Evolutionary conservation across 1,140 invertebrate genomes (phyloP).

Genomic region (Drosophila orosa): DNA sequence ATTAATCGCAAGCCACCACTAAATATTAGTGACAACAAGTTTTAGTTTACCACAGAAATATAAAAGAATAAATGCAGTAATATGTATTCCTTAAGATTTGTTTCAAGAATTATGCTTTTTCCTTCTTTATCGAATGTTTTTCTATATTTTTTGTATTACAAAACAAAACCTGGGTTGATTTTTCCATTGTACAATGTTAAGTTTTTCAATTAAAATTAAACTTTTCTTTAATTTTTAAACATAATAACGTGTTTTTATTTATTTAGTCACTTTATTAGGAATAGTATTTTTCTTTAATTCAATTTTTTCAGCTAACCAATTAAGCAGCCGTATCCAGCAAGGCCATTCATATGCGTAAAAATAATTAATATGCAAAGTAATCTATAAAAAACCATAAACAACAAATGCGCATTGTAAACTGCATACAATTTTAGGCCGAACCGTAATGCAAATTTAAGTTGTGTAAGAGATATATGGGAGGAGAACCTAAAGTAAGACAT

Average conservation of each 20-base stretch:
- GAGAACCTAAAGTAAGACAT: constrained; percentile 37
- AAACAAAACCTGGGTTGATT: not conserved
- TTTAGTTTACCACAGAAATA: constrained; percentile 33
- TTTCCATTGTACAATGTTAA: constrained; percentile 34
- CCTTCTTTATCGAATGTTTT: constrained; percentile 2
- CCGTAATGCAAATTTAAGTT: constrained; percentile 50
- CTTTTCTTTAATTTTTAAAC: constrained; percentile 15
- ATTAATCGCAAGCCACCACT: constrained; percentile 76
- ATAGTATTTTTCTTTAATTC: not conserved
- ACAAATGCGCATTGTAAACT: constrained; percentile 72
- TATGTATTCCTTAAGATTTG: not conserved
- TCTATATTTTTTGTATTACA: constrained; percentile 13
- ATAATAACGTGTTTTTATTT: constrained; percentile 17
- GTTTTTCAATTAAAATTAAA: constrained; percentile 50
- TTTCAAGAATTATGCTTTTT: constrained; percentile 15
- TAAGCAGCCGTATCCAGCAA: constrained; percentile 12
- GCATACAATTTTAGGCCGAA: constrained; percentile 65
- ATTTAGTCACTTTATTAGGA: not conserved
- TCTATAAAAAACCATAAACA: constrained; percentile 7
- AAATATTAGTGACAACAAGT: constrained; percentile 19
- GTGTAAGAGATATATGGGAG: constrained; percentile 12
- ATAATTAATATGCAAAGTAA: constrained; percentile 21
- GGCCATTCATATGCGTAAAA: constrained; percentile 14
- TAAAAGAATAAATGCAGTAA: not conserved
- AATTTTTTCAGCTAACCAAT: constrained; percentile 20